phyloP scores from a whole-genome alignment of 1,140 invertebrate species.

The Marisa cornuarietis region DNA sequence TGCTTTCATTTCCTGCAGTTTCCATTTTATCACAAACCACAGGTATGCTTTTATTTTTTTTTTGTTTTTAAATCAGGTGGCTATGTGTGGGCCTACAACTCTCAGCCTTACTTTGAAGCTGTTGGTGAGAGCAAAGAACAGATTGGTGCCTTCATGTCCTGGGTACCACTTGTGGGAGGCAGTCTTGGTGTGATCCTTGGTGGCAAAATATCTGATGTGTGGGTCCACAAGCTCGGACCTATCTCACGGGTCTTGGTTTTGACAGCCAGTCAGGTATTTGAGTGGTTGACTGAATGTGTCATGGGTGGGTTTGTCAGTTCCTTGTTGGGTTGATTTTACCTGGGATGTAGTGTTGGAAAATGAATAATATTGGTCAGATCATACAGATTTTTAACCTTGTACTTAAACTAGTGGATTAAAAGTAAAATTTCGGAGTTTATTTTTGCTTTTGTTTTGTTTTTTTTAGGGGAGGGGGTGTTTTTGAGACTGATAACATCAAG shows the following conservation, averaged over 20 bases:
- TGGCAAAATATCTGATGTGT: slow-evolving; percentile 87
- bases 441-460: too few relatives aligned
- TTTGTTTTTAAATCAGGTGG: slow-evolving; percentile 51
- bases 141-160: slow-evolving; percentile 68
- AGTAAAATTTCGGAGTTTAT: too few relatives aligned
- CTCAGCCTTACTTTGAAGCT: slow-evolving; percentile 65
- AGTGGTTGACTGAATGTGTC: not conserved
- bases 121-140: slow-evolving; percentile 55
- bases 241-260: slow-evolving; percentile 84
- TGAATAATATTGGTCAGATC: too few relatives aligned
- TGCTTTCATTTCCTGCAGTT: too few relatives aligned
- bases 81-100: slow-evolving; percentile 68
- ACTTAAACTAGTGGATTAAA: too few relatives aligned
- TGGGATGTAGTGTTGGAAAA: too few relatives aligned
- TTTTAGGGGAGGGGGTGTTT: too few relatives aligned
- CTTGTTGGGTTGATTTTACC: not conserved
- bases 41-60: not conserved
- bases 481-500: too few relatives aligned
- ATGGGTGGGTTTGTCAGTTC: not conserved
- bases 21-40: too few relatives aligned
- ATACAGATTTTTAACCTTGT: too few relatives aligned
- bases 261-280: slow-evolving; percentile 76
- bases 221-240: slow-evolving; percentile 87
- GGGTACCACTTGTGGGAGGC: slow-evolving; percentile 75
- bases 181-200: slow-evolving; percentile 87